These are phyloP conservation scores for Siphamia tubifer DNA, from an alignment of 2,113 vertebrate genomes.

Conservation along the genomic window DNA sequence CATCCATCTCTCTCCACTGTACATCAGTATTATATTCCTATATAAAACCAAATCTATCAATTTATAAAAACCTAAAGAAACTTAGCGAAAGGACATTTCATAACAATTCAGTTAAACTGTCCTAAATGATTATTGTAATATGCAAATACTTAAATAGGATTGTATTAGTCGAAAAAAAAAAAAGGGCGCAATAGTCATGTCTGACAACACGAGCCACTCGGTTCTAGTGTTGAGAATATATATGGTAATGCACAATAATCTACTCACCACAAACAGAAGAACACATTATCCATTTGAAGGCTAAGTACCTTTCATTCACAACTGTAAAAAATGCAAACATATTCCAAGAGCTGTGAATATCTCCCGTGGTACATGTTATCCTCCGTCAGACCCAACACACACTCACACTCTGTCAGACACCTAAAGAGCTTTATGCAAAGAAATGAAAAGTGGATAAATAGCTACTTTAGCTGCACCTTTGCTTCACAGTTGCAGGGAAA, in stretches of 20 bases:
- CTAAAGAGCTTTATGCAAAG: conserved; percentile 44
- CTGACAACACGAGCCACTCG: conserved; percentile 29
- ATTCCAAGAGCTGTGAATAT: conserved; percentile 45
- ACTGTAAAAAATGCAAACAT: conserved; percentile 62
- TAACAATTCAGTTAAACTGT: conserved; percentile 8
- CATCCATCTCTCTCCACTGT: too few relatives aligned
- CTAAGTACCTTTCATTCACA: conserved; percentile 55
- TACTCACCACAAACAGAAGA: conserved; percentile 49
- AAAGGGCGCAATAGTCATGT: not conserved
- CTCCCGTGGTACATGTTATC: conserved; percentile 53
- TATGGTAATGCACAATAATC: conserved; percentile 64
- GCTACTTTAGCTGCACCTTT: conserved; percentile 55
- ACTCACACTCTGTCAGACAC: conserved; percentile 12
- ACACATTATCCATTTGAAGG: conserved; percentile 54
- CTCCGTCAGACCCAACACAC: conserved; percentile 46
- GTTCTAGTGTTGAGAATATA: conserved; percentile 31
- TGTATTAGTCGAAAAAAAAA: not conserved
- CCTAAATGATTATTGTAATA: not conserved
- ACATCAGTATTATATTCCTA: too few relatives aligned
- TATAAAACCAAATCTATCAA: too few relatives aligned
- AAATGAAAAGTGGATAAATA: conserved; percentile 62
- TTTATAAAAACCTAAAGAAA: too few relatives aligned
- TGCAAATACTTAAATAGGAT: not conserved
- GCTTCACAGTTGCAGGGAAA: conserved; percentile 10
- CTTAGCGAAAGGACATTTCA: not conserved